phyloP scores from a whole-genome alignment of 2,113 vertebrate species.

The Saguinus imperator region DNA sequence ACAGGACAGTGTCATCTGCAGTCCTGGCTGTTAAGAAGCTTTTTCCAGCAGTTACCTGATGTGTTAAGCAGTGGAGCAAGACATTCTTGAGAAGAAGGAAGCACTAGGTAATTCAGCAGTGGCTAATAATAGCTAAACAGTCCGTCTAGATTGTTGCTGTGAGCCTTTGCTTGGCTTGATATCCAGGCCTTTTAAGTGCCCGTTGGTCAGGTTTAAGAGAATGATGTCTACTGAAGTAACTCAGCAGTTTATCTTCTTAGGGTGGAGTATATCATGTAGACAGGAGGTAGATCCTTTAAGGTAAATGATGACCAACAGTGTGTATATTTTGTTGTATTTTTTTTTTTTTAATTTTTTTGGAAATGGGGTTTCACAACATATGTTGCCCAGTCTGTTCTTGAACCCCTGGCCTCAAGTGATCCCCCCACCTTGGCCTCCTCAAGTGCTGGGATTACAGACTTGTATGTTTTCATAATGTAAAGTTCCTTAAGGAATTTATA shows the following conservation, averaged over 20 bases:
- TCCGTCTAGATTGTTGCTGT: neutral
- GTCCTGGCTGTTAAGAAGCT: neutral
- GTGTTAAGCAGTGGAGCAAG: neutral
- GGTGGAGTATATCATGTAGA: neutral
- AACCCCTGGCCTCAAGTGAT: too few species aligned
- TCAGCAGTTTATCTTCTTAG: neutral
- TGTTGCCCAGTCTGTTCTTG: too few species aligned
- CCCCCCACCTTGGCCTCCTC: too few species aligned
- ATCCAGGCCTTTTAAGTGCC: constrained; percentile 22
- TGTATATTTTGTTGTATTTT: neutral
- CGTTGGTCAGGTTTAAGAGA: neutral
- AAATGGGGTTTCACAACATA: too few species aligned
- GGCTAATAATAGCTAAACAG: neutral
- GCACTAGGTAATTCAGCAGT: constrained; percentile 13
- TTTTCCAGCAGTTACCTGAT: constrained; percentile 34
- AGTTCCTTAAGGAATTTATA: constrained; percentile 13
- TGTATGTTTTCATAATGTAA: neutral
- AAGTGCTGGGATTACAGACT: neutral
- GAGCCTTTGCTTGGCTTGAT: constrained; percentile 18
- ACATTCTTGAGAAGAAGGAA: constrained; percentile 37
- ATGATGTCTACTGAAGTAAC: neutral
- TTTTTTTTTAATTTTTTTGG: neutral
- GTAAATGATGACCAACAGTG: neutral
- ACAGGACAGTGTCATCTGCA: neutral
- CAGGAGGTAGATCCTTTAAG: constrained; percentile 2